Base-by-base conservation (phyloP, 2,113 vertebrate species). In the Eidolon helvum region DNA sequence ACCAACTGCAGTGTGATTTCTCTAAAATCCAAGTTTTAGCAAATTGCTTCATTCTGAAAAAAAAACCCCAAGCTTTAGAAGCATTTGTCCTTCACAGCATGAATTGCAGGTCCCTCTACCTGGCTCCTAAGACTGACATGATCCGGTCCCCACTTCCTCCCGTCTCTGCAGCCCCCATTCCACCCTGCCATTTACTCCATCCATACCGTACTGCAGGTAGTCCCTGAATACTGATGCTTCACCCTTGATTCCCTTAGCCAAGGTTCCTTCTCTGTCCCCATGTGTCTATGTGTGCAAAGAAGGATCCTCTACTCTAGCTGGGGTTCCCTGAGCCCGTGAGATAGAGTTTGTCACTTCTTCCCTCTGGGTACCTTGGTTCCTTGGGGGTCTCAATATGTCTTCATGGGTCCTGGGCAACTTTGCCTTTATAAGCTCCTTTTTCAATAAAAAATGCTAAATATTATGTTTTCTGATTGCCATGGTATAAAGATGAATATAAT, bases 211-310 rank as follows among this genome's bases (percentile, higher is more conserved):
- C 6, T 68, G 9, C 26, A 22, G 30, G 9, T 22, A 5, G 16
- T n/a, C 18, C 48, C 24, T 45, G 16, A 1, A 2, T 24, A 8
- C 10, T 4, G 0, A 68, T 0, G 7, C 1, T 68, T 21, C 66
- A 9, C 11, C 16, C 30, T 1, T 0, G 0, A 24, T 40, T 43
- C 24, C 59, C 50, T 26, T 30, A 18, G 0, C 12, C 0, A 3
- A 0, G 1, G 26, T 48, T 45, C 26, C 33, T 40, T 59, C 18
- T 85, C 77, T 38, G 9, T 3, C 15, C 48, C 45, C 14, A 10
- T 40, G 43, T 88, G 10, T 59, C 82, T 57, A 16, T 61, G 35
- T 33, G 1, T 21, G 38, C 16, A 48, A 10, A 89, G 33, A 53
- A 68, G 19, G 14, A 5, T 7, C 4, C 30, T 74, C 1, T 63